Base-by-base conservation (phyloP, 1,140 invertebrate species). In the Aphaenogaster ashmeadi region DNA sequence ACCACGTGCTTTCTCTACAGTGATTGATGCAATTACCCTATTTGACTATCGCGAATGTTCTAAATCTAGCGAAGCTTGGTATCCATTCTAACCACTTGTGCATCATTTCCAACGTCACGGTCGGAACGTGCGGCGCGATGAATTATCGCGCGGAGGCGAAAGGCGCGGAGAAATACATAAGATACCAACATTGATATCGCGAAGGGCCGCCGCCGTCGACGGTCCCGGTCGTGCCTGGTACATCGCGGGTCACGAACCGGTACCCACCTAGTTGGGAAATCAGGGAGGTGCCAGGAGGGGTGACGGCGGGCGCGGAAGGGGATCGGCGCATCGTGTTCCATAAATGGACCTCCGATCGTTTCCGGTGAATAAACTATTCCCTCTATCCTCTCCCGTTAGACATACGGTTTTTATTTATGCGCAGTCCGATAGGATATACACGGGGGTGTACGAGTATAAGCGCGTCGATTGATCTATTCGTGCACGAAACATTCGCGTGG, bases 211-310 rank as follows among this genome's bases (percentile, higher is more conserved):
- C 66, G 27, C 58, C 58, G 13, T 36, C 58, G 86, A 88, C 71
- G 79, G 64, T 56, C 62, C 77, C 71, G 69, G 64, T 85, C 77
- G 91, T 92, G 66, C 91, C 91, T 92, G 91, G 91, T 85, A 92
- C 91, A 80, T 85, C 87, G 69, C 88, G 78, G 89, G 77, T 92
- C 88, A 89, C 89, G 81, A 91, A 91, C 87, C 21, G 78, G 80
- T 88, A 91, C 85, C 89, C 78, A 77, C 50, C 58, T 75, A 62
- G 50, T 60, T 33, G 56, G 71, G 88, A 83, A 66, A 52, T n/a
- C 62, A 36, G 64, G 18, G 27, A 56, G 58, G 47, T 27, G 47
- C 13, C 36, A 44, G 38, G 21, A 54, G 66, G 66, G 33, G 3
- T 44, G 78, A 41, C 33, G 75, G 60, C 36, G 52, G 36, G n/a